These are phyloP conservation scores for Phataginus tricuspis DNA, from an alignment of 2,797 vertebrate genomes.

Conservation along the genomic window DNA sequence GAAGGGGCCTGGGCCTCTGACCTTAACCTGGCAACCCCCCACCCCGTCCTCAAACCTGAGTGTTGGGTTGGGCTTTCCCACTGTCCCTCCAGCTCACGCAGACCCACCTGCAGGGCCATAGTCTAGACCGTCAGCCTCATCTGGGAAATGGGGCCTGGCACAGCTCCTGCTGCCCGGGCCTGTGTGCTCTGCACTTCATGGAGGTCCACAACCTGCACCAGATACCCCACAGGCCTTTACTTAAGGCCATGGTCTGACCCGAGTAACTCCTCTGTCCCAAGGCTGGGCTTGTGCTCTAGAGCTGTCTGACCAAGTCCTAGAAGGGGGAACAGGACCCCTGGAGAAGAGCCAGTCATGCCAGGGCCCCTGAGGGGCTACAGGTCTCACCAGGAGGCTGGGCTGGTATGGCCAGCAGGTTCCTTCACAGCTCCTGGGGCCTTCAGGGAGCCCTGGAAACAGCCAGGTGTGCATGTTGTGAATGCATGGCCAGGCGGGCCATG, in stretches of 20 bases:
- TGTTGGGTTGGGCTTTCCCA: background rate
- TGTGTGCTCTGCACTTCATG: fast-evolving
- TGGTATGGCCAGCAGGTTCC: background rate
- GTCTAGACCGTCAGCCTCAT: fast-evolving
- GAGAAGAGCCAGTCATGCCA: background rate
- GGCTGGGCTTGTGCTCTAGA: background rate
- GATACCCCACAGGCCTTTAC: fast-evolving
- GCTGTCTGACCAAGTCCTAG: background rate
- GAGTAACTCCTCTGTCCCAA: background rate
- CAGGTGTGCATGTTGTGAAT: fast-evolving
- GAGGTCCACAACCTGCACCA: fast-evolving
- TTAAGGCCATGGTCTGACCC: background rate
- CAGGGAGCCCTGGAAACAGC: fast-evolving
- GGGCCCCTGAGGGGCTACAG: background rate
- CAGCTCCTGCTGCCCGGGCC: too few relatives aligned
- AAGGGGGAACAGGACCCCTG: too few relatives aligned
- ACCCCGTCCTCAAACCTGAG: background rate
- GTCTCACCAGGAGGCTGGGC: background rate
- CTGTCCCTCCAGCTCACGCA: background rate
- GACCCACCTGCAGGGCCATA: background rate
- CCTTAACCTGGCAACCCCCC: background rate
- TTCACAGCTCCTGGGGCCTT: background rate
- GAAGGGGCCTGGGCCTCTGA: too few relatives aligned
- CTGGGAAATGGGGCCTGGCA: background rate
- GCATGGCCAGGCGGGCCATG: background rate